A percentile compares a stretch with the other conserved stretches of the same genome.
These are phyloP conservation scores for Aromia moschata DNA, from an alignment of 2,888 invertebrate species.

Conservation along the genomic window DNA sequence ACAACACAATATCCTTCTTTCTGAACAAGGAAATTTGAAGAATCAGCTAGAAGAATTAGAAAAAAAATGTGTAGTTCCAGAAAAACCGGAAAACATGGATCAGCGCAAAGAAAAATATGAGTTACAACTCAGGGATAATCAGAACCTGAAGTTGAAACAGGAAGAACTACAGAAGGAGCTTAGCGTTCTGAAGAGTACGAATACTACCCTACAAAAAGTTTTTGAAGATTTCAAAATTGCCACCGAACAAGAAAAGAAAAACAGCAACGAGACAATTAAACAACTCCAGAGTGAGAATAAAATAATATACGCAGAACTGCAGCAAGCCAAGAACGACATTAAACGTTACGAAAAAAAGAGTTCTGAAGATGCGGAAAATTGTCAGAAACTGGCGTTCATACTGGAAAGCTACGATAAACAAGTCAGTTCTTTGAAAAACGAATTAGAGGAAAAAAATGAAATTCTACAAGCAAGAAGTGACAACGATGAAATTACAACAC, in stretches of 20 bases:
- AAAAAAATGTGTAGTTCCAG: constrained; percentile 29
- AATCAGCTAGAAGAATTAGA: constrained; percentile 63
- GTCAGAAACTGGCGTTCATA: constrained; percentile 45
- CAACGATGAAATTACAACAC: constrained; percentile 11
- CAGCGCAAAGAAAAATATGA: constrained; percentile 32
- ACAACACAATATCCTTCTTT: constrained; percentile 67
- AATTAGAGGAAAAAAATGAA: constrained; percentile 49
- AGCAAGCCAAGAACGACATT: constrained; percentile 42
- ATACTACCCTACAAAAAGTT: constrained; percentile 43
- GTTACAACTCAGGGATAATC: constrained; percentile 40
- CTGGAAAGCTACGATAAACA: constrained; percentile 50
- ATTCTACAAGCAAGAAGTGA: not conserved
- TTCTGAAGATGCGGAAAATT: constrained; percentile 45
- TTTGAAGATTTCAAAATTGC: constrained; percentile 50
- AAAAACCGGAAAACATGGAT: constrained; percentile 50
- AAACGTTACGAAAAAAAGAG: constrained; percentile 44
- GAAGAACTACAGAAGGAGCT: constrained; percentile 52
- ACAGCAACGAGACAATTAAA: constrained; percentile 48
- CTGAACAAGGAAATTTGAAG: constrained; percentile 62
- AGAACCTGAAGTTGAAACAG: constrained; percentile 44
- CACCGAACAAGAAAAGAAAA: constrained; percentile 52
- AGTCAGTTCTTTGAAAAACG: constrained; percentile 53
- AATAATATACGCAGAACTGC: constrained; percentile 49
- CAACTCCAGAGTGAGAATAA: constrained; percentile 52
- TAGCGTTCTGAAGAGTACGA: constrained; percentile 45